These are phyloP conservation scores for Lepidurus packardi DNA, from an alignment of 1,140 invertebrate genomes.

Conservation along the genomic window DNA sequence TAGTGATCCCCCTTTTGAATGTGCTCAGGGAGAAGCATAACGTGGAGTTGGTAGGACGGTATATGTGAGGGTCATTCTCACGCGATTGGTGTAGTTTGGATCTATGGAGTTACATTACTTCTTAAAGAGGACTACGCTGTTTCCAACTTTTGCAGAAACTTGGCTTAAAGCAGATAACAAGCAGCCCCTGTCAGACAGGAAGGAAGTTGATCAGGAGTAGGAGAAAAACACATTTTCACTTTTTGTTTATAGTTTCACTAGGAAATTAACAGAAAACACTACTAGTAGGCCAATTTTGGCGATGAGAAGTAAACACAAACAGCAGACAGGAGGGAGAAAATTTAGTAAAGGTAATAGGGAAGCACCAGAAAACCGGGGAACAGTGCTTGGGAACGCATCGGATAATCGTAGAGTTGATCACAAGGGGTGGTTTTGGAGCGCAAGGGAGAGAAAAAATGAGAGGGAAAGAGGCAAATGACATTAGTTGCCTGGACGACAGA, in stretches of 20 bases:
- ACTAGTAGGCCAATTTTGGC: not conserved
- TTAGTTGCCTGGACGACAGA: slow-evolving; percentile 18
- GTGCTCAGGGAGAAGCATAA: too few relatives aligned
- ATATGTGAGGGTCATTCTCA: too few relatives aligned
- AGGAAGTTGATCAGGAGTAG: not conserved
- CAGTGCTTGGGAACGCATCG: not conserved
- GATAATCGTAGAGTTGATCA: slow-evolving; percentile 13
- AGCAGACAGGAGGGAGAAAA: not conserved
- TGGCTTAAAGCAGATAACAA: not conserved
- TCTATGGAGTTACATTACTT: too few relatives aligned
- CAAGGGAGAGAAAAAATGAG: not conserved
- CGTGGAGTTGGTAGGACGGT: too few relatives aligned
- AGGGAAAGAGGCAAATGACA: not conserved
- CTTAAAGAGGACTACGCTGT: too few relatives aligned
- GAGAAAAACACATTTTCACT: not conserved
- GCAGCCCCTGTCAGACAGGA: not conserved
- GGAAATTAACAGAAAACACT: not conserved
- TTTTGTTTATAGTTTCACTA: not conserved
- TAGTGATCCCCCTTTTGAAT: too few relatives aligned
- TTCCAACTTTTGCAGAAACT: not conserved
- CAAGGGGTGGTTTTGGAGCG: not conserved
- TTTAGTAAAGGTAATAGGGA: slow-evolving; percentile 11
- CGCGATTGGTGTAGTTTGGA: too few relatives aligned
- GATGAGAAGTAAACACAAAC: not conserved
- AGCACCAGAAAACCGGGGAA: not conserved